Percentiles rank a stretch among this genome's conserved stretches.
phyloP scores from a whole-genome alignment of 1,140 invertebrate genomes.

The Drosophila paulistorum region DNA sequence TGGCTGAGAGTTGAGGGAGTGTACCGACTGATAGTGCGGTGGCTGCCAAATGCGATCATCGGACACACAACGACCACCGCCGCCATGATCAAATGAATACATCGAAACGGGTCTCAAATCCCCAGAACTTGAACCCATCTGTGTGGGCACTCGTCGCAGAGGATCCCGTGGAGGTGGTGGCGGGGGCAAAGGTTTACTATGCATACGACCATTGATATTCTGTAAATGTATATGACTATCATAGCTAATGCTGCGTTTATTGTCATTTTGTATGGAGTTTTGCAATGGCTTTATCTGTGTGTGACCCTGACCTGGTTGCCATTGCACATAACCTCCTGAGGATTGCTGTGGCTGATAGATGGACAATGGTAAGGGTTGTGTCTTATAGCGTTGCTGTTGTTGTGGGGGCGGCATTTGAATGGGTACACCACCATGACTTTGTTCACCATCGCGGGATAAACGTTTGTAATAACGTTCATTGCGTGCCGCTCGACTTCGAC shows the following conservation, averaged over 20 bases:
- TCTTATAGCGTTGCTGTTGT: conserved; percentile 68
- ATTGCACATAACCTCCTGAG: conserved; percentile 60
- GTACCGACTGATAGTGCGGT: conserved; percentile 83
- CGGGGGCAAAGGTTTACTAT: conserved; percentile 84
- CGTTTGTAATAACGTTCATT: conserved; percentile 91
- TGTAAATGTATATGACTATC: conserved; percentile 77
- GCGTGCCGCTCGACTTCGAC: conserved; percentile 87
- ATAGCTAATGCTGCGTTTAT: conserved; percentile 81
- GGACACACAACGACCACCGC: conserved; percentile 70
- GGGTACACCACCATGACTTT: conserved; percentile 85
- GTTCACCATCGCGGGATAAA: conserved; percentile 87
- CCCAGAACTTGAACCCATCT: conserved; percentile 55
- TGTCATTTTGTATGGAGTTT: conserved; percentile 66
- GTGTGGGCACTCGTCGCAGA: conserved; percentile 83
- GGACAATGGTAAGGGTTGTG: conserved; percentile 73
- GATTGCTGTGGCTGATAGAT: conserved; percentile 61
- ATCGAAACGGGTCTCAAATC: conserved; percentile 83
- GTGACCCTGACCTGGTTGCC: conserved; percentile 56
- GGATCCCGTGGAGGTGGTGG: conserved; percentile 89
- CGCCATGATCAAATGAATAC: conserved; percentile 83
- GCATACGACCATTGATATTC: conserved; percentile 57
- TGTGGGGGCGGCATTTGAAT: conserved; percentile 19
- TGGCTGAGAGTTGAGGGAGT: conserved; percentile 68
- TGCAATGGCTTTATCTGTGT: conserved; percentile 43
- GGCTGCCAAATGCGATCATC: conserved; percentile 84